Conservation (phyloP, 1,140 invertebrate genomes). For the Ruditapes philippinarum region DNA sequence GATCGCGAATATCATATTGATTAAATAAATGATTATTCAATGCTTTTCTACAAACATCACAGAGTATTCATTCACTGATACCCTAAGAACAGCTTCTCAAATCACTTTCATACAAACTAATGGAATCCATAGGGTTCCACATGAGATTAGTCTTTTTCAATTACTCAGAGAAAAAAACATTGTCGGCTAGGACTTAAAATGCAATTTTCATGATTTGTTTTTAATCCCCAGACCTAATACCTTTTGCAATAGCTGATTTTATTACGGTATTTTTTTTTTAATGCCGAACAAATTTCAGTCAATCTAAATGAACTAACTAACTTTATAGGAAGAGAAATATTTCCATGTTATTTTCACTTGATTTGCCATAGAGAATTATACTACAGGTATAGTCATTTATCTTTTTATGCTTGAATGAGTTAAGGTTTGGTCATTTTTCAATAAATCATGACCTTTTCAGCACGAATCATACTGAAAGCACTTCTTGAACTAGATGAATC, state of each 20-base stretch:
- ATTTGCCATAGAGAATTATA: too few species aligned
- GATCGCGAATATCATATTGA: slow-evolving; percentile 34
- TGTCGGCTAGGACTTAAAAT: neutral
- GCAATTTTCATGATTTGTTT: slow-evolving; percentile 35
- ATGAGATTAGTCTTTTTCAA: slow-evolving; percentile 47
- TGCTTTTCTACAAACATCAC: slow-evolving; percentile 2
- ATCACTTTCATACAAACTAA: slow-evolving; percentile 14
- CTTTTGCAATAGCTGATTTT: neutral
- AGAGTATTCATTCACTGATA: neutral
- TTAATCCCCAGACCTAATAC: slow-evolving; percentile 31
- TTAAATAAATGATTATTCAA: slow-evolving; percentile 40
- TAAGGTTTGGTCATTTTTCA: too few species aligned
- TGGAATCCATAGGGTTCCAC: slow-evolving; percentile 45
- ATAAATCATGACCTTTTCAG: too few species aligned
- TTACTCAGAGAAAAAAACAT: neutral
- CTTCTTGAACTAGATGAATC: too few species aligned
- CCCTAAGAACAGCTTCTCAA: neutral
- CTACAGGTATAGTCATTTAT: too few species aligned
- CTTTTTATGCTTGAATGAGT: too few species aligned
- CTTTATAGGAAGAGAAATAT: too few species aligned
- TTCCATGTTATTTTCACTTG: too few species aligned
- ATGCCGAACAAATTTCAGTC: too few species aligned
- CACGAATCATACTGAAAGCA: too few species aligned
- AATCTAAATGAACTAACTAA: too few species aligned
- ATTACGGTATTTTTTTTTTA: neutral